These are phyloP conservation scores for Lerema accius DNA, from an alignment of 1,140 invertebrate species.

Conservation along the genomic window DNA sequence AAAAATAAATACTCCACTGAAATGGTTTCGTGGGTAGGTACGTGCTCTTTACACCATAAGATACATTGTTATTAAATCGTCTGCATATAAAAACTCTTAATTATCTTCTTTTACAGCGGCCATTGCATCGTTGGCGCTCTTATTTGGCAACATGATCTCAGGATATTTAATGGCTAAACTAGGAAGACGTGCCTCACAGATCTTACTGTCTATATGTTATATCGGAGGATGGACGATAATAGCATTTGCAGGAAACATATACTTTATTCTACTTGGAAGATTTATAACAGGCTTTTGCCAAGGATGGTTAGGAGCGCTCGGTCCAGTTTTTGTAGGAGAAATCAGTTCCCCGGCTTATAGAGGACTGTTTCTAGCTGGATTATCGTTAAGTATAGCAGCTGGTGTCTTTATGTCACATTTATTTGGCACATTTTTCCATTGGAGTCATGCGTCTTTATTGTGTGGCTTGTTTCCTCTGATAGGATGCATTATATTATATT, in stretches of 20 bases:
- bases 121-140: constrained; percentile 83
- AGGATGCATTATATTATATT: constrained; percentile 77
- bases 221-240: constrained; percentile 86
- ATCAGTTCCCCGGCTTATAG: constrained; percentile 83
- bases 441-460: constrained; percentile 83
- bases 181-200: constrained; percentile 85
- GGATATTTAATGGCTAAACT: constrained; percentile 86
- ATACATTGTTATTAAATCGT: constrained; percentile 1
- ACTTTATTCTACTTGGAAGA: constrained; percentile 85
- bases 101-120: constrained; percentile 77
- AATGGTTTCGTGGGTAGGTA: constrained; percentile 75
- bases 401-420: constrained; percentile 84
- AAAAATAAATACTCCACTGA: constrained; percentile 56
- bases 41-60: constrained; percentile 40
- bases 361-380: constrained; percentile 82
- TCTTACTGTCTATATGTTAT: constrained; percentile 84
- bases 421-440: constrained; percentile 84
- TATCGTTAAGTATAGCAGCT: constrained; percentile 82
- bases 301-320: constrained; percentile 81
- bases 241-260: constrained; percentile 77
- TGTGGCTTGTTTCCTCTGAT: constrained; percentile 81
- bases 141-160: constrained; percentile 84
- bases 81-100: constrained; percentile 13
- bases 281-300: constrained; percentile 86
- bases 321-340: constrained; percentile 84